Conservation (phyloP, 2,888 invertebrate species). For the Pelosia muscerda region DNA sequence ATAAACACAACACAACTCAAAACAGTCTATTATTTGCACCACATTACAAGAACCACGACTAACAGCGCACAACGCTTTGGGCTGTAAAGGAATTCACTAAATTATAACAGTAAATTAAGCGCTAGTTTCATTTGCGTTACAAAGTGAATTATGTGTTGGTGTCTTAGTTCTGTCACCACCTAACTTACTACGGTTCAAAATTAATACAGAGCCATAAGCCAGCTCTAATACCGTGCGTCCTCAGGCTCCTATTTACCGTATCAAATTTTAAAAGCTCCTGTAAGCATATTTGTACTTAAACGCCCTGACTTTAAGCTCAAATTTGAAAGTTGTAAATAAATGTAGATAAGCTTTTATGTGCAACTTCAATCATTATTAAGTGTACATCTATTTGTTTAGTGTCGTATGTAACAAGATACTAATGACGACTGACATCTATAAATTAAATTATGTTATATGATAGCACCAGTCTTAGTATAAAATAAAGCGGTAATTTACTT, state of each 20-base stretch:
- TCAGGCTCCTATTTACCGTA: slow-evolving; percentile 79
- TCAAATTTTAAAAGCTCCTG: slow-evolving; percentile 74
- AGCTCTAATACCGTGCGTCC: slow-evolving; percentile 79
- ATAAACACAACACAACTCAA: slow-evolving; percentile 18
- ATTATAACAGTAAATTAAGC: slow-evolving; percentile 86
- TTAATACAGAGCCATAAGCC: slow-evolving; percentile 87
- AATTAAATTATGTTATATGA: slow-evolving; percentile 68
- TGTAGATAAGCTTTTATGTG: slow-evolving; percentile 63
- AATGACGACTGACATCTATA: slow-evolving; percentile 82
- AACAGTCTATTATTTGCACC: slow-evolving; percentile 38
- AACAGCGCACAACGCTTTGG: slow-evolving; percentile 60
- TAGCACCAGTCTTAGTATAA: slow-evolving; percentile 36
- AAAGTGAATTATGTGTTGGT: slow-evolving; percentile 85
- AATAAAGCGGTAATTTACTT: slow-evolving; percentile 32
- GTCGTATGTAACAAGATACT: slow-evolving; percentile 82
- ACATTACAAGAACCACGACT: slow-evolving; percentile 39
- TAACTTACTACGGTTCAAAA: slow-evolving; percentile 87
- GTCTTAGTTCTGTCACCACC: slow-evolving; percentile 87
- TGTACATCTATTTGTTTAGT: slow-evolving; percentile 85
- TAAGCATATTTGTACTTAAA: slow-evolving; percentile 55
- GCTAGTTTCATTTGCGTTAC: slow-evolving; percentile 86
- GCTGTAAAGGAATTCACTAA: slow-evolving; percentile 83
- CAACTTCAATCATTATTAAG: slow-evolving; percentile 79
- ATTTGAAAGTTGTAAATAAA: slow-evolving; percentile 25
- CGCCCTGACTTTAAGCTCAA: slow-evolving; percentile 37